A percentile compares a stretch with the other conserved stretches of the same genome.
These are phyloP conservation scores for Zophobas atratus DNA, from an alignment of 1,140 invertebrate genomes.

Conservation along the genomic window DNA sequence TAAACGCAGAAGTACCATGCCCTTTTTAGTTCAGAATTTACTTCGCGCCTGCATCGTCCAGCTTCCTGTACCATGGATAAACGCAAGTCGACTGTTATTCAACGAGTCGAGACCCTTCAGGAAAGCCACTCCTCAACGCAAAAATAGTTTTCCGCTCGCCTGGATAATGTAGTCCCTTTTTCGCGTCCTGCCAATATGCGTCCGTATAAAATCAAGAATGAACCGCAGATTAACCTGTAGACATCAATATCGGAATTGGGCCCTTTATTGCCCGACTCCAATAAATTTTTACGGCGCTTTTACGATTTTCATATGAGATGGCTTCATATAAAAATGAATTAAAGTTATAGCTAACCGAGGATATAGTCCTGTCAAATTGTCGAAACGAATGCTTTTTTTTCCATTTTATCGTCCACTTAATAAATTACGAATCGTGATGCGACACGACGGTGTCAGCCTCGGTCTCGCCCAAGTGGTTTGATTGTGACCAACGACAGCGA, in stretches of 20 bases:
- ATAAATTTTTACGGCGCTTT: conserved; percentile 34
- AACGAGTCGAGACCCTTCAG: no score
- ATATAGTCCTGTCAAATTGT: conserved; percentile 28
- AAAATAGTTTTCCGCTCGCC: no score
- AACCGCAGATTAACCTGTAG: conserved; percentile 28
- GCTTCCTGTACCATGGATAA: no score
- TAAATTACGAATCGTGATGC: conserved; percentile 5
- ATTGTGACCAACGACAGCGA: conserved; percentile 8
- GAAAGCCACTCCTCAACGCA: no score
- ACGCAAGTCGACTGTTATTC: no score
- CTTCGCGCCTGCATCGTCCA: no score
- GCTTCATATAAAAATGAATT: conserved; percentile 31
- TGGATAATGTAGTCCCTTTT: no score
- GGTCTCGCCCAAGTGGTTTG: not conserved
- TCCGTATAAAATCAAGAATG: conserved; percentile 12
- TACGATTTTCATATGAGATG: conserved; percentile 38
- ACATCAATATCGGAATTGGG: conserved; percentile 14
- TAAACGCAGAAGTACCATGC: no score
- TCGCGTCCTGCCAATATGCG: no score
- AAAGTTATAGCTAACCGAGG: conserved; percentile 17
- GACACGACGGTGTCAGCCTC: no score
- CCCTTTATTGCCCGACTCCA: conserved; percentile 13
- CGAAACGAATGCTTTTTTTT: conserved; percentile 4
- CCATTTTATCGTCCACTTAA: not conserved
- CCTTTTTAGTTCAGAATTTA: no score